Conservation (phyloP, 1,140 invertebrate genomes). For the Neomicropteryx cornuta region DNA sequence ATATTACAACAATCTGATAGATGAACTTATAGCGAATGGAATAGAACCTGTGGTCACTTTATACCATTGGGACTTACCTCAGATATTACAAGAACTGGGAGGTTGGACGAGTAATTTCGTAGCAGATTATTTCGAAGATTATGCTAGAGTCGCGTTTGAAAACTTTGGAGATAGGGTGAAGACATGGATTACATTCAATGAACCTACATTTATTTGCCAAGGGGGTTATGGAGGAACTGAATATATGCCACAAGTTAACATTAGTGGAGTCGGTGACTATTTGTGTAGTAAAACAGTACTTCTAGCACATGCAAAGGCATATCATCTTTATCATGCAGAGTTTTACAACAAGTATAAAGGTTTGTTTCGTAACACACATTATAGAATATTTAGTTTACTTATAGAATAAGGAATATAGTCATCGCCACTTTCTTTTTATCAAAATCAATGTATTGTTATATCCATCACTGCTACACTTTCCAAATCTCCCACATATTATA, state of each 20-base stretch:
- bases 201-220: slow-evolving; percentile 29
- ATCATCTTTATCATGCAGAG: slow-evolving; percentile 43
- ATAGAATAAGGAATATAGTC: no score
- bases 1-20: slow-evolving; percentile 51
- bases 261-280: slow-evolving; percentile 40
- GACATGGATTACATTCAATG: slow-evolving; percentile 37
- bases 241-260: slow-evolving; percentile 37
- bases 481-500: no score
- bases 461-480: no score
- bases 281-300: slow-evolving; percentile 40
- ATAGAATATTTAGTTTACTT: no score
- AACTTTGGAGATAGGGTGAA: slow-evolving; percentile 33
- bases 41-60: slow-evolving; percentile 47
- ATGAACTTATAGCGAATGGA: slow-evolving; percentile 36
- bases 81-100: slow-evolving; percentile 43
- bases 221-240: slow-evolving; percentile 25
- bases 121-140: slow-evolving; percentile 33
- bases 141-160: slow-evolving; percentile 27
- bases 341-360: no score
- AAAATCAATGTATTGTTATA: no score
- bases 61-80: slow-evolving; percentile 55
- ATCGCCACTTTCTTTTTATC: no score
- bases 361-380: no score
- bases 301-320: slow-evolving; percentile 41
- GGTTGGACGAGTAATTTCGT: slow-evolving; percentile 42